These are phyloP conservation scores for Periophthalmus modestus DNA, from an alignment of 2,113 vertebrate genomes.

Conservation along the genomic window DNA sequence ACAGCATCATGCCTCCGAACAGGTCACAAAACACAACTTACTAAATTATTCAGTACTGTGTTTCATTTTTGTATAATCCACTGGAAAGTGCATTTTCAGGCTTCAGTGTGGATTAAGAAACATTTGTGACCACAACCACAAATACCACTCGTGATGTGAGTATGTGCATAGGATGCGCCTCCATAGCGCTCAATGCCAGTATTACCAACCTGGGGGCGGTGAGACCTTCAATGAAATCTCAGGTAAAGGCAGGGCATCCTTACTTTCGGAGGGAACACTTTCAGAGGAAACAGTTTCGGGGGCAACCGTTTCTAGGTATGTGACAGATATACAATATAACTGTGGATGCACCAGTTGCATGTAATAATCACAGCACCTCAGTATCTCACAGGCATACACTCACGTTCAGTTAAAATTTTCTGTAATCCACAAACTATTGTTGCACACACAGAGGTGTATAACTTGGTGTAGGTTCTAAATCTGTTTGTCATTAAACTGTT, in stretches of 20 bases:
- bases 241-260: conserved; percentile 58
- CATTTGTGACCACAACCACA: conserved; percentile 54
- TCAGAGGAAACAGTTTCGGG: conserved; percentile 64
- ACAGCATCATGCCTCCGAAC: conserved; percentile 29
- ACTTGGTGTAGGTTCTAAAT: conserved; percentile 22
- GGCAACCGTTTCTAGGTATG: conserved; percentile 78
- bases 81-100: conserved; percentile 53
- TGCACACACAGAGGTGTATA: not conserved
- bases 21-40: conserved; percentile 22
- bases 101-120: conserved; percentile 50
- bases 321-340: conserved; percentile 73
- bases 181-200: conserved; percentile 10
- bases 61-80: conserved; percentile 24
- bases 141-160: conserved; percentile 69
- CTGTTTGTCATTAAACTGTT: conserved; percentile 7
- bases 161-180: conserved; percentile 48
- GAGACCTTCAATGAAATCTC: conserved; percentile 77
- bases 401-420: conserved; percentile 4
- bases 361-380: conserved; percentile 48
- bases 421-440: not conserved
- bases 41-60: conserved; percentile 17
- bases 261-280: conserved; percentile 75
- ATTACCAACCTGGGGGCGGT: conserved; percentile 78
- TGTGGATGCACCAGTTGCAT: conserved; percentile 70
- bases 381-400: not conserved